Conservation (phyloP, 2,113 vertebrate genomes). For the Brachyistius frenatus region DNA sequence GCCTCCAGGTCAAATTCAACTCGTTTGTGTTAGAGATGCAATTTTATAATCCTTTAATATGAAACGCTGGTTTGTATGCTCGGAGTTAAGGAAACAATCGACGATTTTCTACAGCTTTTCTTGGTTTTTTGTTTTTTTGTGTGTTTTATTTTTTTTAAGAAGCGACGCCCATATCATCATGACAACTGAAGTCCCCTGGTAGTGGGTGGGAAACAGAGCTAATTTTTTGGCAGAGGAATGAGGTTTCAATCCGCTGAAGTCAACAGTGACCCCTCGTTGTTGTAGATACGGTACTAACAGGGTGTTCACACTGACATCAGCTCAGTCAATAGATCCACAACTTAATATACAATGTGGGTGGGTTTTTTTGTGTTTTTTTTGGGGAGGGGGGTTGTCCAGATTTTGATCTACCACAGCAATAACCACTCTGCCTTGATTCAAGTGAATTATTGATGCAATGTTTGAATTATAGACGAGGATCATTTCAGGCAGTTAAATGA, state of each 20-base stretch:
- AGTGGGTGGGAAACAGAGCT: constrained; percentile 57
- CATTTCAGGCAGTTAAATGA: no score
- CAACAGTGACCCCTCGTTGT: constrained; percentile 32
- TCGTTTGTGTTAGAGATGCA: neutral
- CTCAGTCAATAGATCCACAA: neutral
- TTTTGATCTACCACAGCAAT: neutral
- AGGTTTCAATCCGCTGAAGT: constrained; percentile 51
- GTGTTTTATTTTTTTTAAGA: constrained; percentile 4
- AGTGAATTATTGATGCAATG: neutral
- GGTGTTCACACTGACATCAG: constrained; percentile 33
- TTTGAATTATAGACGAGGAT: no score
- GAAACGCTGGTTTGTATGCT: neutral
- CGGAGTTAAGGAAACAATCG: neutral
- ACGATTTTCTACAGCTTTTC: constrained; percentile 6
- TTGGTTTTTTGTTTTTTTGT: neutral
- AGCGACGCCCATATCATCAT: constrained; percentile 45
- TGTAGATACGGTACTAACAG: constrained; percentile 8
- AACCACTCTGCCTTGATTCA: neutral
- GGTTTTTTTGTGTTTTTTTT: no score
- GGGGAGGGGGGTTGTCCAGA: no score
- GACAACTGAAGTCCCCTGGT: constrained; percentile 54
- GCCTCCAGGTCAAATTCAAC: neutral
- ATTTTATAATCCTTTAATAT: neutral
- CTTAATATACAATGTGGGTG: no score
- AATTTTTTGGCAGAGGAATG: constrained; percentile 51